Evolutionary conservation across 2,888 invertebrate species (phyloP), one percentile per base, ranked within the genome.

Genomic region (Tipula helvola): DNA sequence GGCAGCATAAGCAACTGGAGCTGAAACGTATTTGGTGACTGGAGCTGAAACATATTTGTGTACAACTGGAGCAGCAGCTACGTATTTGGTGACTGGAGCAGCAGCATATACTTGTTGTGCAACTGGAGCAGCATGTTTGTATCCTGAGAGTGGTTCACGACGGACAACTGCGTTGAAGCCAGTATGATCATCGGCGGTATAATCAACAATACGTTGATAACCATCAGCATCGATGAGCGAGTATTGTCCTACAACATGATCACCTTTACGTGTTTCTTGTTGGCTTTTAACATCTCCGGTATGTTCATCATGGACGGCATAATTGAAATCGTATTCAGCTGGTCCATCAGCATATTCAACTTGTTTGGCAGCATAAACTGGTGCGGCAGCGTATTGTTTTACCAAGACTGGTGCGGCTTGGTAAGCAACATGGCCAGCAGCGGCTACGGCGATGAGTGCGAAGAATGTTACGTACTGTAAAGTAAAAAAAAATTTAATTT

Each of bases 101-200:
- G n/a, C n/a, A n/a, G n/a, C n/a, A n/a, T n/a, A n/a, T n/a, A n/a
- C n/a, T n/a, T n/a, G n/a, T n/a, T n/a, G n/a, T n/a, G n/a, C n/a
- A n/a, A n/a, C n/a, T n/a, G n/a, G n/a, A 36, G 42, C 5, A 42
- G 85, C 86, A 87, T 90, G 90, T 57, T 90, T 90, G 47, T 47
- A 47, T n/a, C 47, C 47, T 86, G 90, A 88, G 1, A 91, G 91
- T n/a, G 92, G 92, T 88, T 93, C 92, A 71, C 92, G 92, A 87
- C 91, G 91, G 1, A 93, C 93, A 57, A 93, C 89, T 3, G 93
- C 93, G 89, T 93, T 92, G 90, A 93, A 93, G 87, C 93, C 93
- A 87, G 90, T 92, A 88, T 92, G 92, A 16, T 91, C 90, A 89
- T 93, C 93, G 41, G 93, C 92, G 87, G 91, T 91, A 90, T 93